Conservation (phyloP, 2,797 vertebrate species). For the Heteromormyrus szaboi region DNA sequence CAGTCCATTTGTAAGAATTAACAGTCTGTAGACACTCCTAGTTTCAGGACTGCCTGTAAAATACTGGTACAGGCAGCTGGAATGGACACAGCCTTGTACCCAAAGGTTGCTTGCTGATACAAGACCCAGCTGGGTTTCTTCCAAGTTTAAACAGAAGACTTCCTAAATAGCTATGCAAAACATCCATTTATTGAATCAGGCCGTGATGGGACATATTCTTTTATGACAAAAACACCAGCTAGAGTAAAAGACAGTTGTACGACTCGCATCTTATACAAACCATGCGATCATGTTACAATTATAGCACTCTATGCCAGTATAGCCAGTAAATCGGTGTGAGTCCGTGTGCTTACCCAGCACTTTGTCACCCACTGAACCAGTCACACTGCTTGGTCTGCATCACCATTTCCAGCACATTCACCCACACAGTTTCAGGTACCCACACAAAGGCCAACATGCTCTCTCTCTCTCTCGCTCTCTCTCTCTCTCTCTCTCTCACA, state of each 20-base stretch:
- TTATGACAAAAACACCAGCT: no score
- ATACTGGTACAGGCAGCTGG: background rate
- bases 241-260: background rate
- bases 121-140: background rate
- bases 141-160: background rate
- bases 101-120: background rate
- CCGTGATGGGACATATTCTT: background rate
- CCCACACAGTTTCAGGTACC: slow-evolving; percentile 1
- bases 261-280: background rate
- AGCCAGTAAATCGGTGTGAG: background rate
- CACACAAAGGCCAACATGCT: background rate
- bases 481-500: background rate
- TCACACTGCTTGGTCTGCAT: background rate
- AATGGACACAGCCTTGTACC: background rate
- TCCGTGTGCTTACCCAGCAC: background rate
- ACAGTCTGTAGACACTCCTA: background rate
- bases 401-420: background rate
- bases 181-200: background rate
- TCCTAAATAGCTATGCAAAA: background rate
- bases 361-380: background rate
- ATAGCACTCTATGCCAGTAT: background rate
- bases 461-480: background rate
- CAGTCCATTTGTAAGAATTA: background rate
- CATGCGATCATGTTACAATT: background rate
- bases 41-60: background rate